Base-by-base conservation (phyloP, 2,888 invertebrate species). In the Aphrophora alni region DNA sequence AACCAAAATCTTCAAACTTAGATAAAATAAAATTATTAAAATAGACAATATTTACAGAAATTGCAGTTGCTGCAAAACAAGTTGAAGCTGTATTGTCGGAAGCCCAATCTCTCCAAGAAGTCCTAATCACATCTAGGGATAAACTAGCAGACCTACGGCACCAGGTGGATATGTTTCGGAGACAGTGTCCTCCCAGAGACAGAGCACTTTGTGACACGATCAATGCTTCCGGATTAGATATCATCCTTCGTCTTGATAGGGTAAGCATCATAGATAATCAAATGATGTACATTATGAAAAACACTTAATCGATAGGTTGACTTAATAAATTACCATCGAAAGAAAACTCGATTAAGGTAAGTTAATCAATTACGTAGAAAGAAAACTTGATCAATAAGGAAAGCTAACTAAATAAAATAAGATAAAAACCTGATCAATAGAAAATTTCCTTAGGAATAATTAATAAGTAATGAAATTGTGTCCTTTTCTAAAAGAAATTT, bases 201-300 rank as follows among this genome's bases (percentile, higher is more conserved):
- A 90, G 93, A 33, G 91, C 93, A 70, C 90, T 95, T 0, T 95
- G 95, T 87, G 94, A 94, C 84, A 94, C 94, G 17, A 89, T 95
- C 84, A 93, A 94, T 86, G 91, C 93, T 77, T 90, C 93, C 83
- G 93, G 93, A 68, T 90, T 95, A 84, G 93, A 93, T 83, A 89
- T 93, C 81, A 90, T 68, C 12, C 33, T 77, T 25, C 71, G 26
- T 25, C n/a, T 80, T 14, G 73, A 80, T 59, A 71, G 33, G 33
- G 80, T 80, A 70, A 38, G 71, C 14, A 68, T n/a, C n/a, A n/a
- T n/a, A n/a, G n/a, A n/a, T n/a, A n/a, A 10, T 44, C 44, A 44
- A 12, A 10, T 44, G 10, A 17, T 44, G 10, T 44, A 44, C 44
- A n/a, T n/a, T n/a, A n/a, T n/a, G n/a, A n/a, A n/a, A n/a, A n/a